Evolutionary conservation across 2,113 vertebrate genomes (phyloP), one percentile per base, ranked within the genome.

Genomic region (Poeciliopsis retropinna): DNA sequence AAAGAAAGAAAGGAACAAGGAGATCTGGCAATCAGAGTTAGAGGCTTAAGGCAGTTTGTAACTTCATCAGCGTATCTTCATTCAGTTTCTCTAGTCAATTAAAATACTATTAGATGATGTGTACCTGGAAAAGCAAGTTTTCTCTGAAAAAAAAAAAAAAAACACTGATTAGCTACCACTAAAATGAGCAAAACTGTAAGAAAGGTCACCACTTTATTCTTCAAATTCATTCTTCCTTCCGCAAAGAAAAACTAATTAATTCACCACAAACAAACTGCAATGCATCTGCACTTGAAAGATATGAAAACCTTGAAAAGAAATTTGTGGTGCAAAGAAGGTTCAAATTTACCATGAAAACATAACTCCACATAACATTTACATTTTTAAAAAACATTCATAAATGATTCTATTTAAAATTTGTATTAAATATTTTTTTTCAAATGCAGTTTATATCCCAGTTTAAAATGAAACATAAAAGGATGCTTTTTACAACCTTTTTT

Each of bases 41-140:
- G 75, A 65, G 34, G 34, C 80, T 81, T 79, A 70, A 64, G 85
- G 84, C 90, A 83, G 89, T 89, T 87, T 87, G 82, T 84, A 84
- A 91, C 87, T 88, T 85, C 87, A 83, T 86, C 84, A 89, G 86
- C 81, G 70, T 64, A 64, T 85, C 75, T 82, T 85, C 82, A 91
- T 91, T 81, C 79, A 64, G 66, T 68, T 77, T 85, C 85, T 91
- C 81, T 82, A 87, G 84, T 88, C 85, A 86, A 91, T 92, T 92
- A 91, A 89, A 91, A 88, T 79, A 75, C 82, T 85, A 92, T 89
- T 89, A 89, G 74, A 75, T 77, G 79, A 72, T 72, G 78, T 76
- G 51, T 70, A 82, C 77, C 83, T 77, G 54, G 73, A 71, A 72
- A 71, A n/a, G 19, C 25, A 62, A 12, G 11, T 27, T 65, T 27